Conservation (phyloP, 1,140 invertebrate species). For the Drosophila willistoni region DNA sequence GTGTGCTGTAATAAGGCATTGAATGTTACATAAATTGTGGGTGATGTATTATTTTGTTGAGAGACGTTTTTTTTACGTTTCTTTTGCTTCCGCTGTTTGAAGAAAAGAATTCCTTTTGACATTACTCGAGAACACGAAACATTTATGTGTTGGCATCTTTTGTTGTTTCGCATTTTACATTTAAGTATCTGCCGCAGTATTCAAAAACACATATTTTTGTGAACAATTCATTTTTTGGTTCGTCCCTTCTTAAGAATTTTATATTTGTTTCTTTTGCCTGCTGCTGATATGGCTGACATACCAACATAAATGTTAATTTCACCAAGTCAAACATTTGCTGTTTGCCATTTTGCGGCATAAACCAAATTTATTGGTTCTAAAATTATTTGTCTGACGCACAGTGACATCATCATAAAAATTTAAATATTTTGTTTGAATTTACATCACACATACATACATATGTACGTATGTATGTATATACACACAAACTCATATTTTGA, state of each 20-base stretch:
- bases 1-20: constrained; percentile 71
- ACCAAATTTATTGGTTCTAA: constrained; percentile 61
- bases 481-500: not conserved
- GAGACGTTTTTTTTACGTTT: not conserved
- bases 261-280: constrained; percentile 32
- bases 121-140: constrained; percentile 38
- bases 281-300: constrained; percentile 42
- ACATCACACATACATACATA: not conserved
- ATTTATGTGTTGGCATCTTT: constrained; percentile 56
- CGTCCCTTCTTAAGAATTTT: constrained; percentile 62
- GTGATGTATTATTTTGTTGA: constrained; percentile 37
- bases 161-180: constrained; percentile 24
- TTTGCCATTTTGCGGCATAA: constrained; percentile 30
- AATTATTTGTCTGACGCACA: constrained; percentile 56
- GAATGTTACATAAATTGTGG: constrained; percentile 76
- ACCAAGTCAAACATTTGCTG: constrained; percentile 55
- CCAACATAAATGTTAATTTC: constrained; percentile 63
- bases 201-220: constrained; percentile 14
- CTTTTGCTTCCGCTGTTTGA: constrained; percentile 42
- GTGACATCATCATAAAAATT: constrained; percentile 63
- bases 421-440: constrained; percentile 2
- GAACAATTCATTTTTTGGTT: constrained; percentile 22
- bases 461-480: too few relatives aligned
- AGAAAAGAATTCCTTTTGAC: constrained; percentile 44
- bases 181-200: not conserved